Percentiles rank a stretch among this genome's conserved stretches.
Evolutionary conservation across 1,140 invertebrate genomes (phyloP).

Genomic region (Magallana angulata): DNA sequence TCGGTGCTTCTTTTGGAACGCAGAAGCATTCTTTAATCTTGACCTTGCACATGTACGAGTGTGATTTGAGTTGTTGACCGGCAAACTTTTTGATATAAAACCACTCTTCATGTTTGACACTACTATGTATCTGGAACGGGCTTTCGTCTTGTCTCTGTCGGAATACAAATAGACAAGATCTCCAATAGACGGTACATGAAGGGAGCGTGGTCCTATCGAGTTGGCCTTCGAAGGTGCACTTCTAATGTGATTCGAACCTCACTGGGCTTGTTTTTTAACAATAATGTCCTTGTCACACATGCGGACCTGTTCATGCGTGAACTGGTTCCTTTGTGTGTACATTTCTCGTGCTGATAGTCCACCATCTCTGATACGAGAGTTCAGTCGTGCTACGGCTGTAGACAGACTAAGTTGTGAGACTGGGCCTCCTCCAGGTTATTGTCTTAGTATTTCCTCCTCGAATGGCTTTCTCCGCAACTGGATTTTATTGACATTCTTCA

Average conservation of each 20-base stretch:
- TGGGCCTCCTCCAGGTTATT: constrained; percentile 18
- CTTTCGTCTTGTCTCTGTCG: constrained; percentile 46
- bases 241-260: constrained; percentile 39
- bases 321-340: constrained; percentile 44
- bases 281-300: constrained; percentile 44
- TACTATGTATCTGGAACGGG: constrained; percentile 47
- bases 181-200: constrained; percentile 23
- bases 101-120: constrained; percentile 45
- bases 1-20: too few relatives aligned
- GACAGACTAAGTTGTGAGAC: constrained; percentile 23
- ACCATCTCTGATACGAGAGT: constrained; percentile 13
- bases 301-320: constrained; percentile 55
- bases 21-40: constrained; percentile 45
- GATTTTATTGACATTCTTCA: constrained; percentile 49
- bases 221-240: constrained; percentile 52
- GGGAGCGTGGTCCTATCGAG: neutral
- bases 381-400: constrained; percentile 37
- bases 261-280: constrained; percentile 9
- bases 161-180: constrained; percentile 56
- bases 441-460: constrained; percentile 34
- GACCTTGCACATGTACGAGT: constrained; percentile 53
- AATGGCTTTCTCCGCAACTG: constrained; percentile 55
- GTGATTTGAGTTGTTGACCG: constrained; percentile 43
- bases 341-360: constrained; percentile 46
- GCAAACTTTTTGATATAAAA: constrained; percentile 53